Percentiles rank a stretch among this genome's conserved stretches.
Evolutionary conservation across 2,113 vertebrate species (phyloP).

Genomic region (Hippolais icterina): DNA sequence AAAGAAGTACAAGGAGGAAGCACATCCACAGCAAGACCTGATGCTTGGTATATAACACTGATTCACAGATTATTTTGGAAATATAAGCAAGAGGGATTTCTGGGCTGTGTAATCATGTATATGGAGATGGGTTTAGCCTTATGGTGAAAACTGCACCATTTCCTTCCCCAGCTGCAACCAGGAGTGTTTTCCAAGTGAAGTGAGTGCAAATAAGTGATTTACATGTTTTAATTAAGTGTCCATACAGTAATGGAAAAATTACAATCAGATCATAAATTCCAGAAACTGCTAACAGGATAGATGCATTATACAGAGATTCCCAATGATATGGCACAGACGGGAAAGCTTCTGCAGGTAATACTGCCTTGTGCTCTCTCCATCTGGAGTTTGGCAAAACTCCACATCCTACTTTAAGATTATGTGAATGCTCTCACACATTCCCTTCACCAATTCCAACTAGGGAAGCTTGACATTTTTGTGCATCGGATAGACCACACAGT

Average conservation of each 20-base stretch:
- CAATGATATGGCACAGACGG: background rate
- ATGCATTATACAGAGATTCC: background rate
- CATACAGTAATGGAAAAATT: background rate
- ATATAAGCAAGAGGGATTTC: background rate
- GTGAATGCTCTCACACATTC: background rate
- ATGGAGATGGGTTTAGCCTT: background rate
- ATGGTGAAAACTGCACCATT: background rate
- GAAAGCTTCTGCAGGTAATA: background rate
- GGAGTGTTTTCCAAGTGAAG: background rate
- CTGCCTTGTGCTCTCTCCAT: background rate
- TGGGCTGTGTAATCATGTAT: background rate
- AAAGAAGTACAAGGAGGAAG: background rate
- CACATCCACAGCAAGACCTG: background rate
- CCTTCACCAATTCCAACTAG: background rate
- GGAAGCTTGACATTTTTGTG: background rate
- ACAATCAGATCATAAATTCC: background rate
- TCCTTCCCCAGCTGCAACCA: background rate
- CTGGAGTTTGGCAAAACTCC: background rate
- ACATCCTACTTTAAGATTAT: background rate
- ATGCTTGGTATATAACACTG: background rate
- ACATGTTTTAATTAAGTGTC: background rate
- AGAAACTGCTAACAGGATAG: background rate
- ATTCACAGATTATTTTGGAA: background rate
- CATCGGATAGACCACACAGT: background rate
- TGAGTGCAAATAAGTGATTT: background rate